phyloP scores from a whole-genome alignment of 2,888 invertebrate genomes.

The Epistrophella euchroma region DNA sequence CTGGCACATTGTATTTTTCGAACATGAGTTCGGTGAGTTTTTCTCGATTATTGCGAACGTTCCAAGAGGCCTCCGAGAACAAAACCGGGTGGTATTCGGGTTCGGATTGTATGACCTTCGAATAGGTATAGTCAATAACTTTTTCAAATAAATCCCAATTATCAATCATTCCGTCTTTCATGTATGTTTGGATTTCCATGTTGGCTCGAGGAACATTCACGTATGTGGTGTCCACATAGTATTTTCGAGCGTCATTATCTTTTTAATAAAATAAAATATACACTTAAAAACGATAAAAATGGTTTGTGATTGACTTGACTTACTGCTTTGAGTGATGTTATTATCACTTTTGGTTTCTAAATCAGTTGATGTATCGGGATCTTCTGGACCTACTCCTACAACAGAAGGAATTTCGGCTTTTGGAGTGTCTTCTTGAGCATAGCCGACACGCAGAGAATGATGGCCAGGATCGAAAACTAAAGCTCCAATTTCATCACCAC shows the following conservation, averaged over 20 bases:
- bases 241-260: constrained; percentile 85
- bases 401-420: constrained; percentile 98
- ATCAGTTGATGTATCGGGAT: constrained; percentile 87
- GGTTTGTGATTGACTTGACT: constrained; percentile 35
- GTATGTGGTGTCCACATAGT: constrained; percentile 96
- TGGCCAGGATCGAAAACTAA: constrained; percentile 98
- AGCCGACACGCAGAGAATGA: constrained; percentile 92
- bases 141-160: constrained; percentile 99
- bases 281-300: not conserved
- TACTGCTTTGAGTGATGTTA: constrained; percentile 86
- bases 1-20: constrained; percentile 99
- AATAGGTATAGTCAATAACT: constrained; percentile 96
- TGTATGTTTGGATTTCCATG: constrained; percentile 95
- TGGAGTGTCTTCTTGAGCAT: constrained; percentile 98
- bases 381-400: constrained; percentile 92
- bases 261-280: not conserved
- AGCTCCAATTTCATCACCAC: constrained; percentile 99
- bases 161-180: constrained; percentile 99
- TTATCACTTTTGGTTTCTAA: constrained; percentile 91
- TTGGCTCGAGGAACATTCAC: constrained; percentile 94
- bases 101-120: constrained; percentile 96
- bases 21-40: constrained; percentile 98
- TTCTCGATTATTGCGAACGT: constrained; percentile 95
- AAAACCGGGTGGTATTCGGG: constrained; percentile 98
- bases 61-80: constrained; percentile 99